phyloP scores from a whole-genome alignment of 2,797 vertebrate species.

The Platyrinchus mystaceus region DNA sequence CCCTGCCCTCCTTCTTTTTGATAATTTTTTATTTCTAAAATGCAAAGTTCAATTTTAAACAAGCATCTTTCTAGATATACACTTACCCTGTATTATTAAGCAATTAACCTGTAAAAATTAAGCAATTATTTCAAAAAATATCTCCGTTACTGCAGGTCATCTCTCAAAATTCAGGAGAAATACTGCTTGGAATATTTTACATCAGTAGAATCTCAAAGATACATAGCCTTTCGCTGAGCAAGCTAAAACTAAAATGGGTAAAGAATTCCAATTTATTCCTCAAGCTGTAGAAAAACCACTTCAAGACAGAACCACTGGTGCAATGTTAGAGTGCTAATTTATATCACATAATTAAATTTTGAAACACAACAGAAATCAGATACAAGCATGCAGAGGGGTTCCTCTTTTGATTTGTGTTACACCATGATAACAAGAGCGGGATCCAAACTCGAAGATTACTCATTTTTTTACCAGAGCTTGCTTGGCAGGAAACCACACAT shows the following conservation, averaged over 20 bases:
- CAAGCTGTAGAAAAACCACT: neutral
- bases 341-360: neutral
- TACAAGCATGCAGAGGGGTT: neutral
- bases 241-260: neutral
- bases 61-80: neutral
- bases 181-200: neutral
- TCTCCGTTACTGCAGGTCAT: neutral
- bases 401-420: neutral
- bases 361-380: slow-evolving; percentile 39
- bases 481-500: slow-evolving; percentile 27
- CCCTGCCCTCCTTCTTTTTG: neutral
- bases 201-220: neutral
- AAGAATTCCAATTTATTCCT: neutral
- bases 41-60: neutral
- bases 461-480: neutral
- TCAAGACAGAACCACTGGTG: neutral
- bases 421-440: neutral
- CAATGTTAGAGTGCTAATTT: neutral
- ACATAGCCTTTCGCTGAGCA: neutral
- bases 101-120: neutral
- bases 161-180: neutral
- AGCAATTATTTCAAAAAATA: neutral
- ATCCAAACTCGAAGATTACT: neutral
- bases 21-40: neutral
- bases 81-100: neutral